Conservation (phyloP, 2,113 vertebrate species). For the Hippocampus abdominalis region DNA sequence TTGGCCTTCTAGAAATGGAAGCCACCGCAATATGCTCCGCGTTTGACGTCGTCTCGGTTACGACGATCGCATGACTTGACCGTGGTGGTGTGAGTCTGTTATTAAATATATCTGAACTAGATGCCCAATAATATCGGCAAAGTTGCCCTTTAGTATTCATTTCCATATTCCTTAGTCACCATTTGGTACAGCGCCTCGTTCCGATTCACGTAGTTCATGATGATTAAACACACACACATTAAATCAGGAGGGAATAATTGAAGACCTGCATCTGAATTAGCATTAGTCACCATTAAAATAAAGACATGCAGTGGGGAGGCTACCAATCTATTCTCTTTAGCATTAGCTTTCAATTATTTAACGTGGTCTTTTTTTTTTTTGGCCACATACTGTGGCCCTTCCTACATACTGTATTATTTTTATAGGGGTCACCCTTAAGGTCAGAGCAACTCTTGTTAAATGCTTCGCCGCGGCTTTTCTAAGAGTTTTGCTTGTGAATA, state of each 20-base stretch:
- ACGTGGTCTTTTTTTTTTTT: not conserved
- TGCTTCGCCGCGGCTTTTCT: conserved; percentile 15
- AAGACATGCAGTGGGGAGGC: no score
- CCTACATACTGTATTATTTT: conserved; percentile 2
- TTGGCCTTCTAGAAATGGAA: conserved; percentile 2
- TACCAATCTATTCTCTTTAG: no score
- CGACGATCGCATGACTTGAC: not conserved
- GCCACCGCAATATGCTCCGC: conserved; percentile 6
- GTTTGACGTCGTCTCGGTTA: not conserved
- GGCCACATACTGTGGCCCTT: not conserved
- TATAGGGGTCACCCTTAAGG: conserved; percentile 53
- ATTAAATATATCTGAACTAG: not conserved
- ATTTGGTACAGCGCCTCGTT: no score
- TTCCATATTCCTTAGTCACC: no score
- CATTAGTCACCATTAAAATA: no score
- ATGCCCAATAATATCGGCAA: not conserved
- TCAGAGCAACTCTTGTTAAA: conserved; percentile 46
- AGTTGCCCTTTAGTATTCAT: not conserved
- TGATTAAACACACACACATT: no score
- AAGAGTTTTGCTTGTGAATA: conserved; percentile 12
- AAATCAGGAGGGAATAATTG: no score
- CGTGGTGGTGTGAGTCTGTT: conserved; percentile 11
- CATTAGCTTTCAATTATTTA: no score
- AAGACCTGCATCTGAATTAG: no score
- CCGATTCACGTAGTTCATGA: no score